Base-by-base conservation (phyloP, 2,797 vertebrate genomes). In the Hoplostethus atlanticus region DNA sequence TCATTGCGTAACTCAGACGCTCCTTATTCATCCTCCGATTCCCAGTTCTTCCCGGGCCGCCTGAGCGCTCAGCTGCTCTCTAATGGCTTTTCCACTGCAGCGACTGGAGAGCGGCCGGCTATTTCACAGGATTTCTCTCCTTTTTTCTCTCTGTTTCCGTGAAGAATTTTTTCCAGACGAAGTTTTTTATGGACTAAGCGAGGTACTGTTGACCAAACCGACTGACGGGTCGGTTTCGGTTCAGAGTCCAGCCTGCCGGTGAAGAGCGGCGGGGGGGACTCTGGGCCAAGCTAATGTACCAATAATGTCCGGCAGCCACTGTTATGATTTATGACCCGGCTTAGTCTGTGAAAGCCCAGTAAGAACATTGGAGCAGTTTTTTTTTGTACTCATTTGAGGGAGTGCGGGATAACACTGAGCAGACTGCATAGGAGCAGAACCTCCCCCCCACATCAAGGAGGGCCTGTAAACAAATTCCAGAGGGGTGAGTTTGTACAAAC, bases 91-190 rank as follows among this genome's bases (percentile, higher is more conserved):
- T 93, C 89, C 92, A 91, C 82, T n/a, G 71, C 69, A 68, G 44
- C 73, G 69, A 84, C 63, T 84, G 87, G 81, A 90, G 67, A 76
- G 73, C 2, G 50, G 68, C 77, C 60, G 52, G 86, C 73, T 71
- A 71, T 68, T 90, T 85, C 87, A 76, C 57, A 61, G 80, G 79
- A 87, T 86, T 83, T 76, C 71, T 60, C 55, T 66, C 53, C 58
- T 51, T 72, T 80, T 83, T 83, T 64, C 79, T 76, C 71, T 73
- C 38, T 65, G 21, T 84, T 84, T 74, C 85, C 57, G 61, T 90
- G 82, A 89, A 86, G 77, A 83, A 75, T 87, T 87, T 91, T 94
- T 94, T 93, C 91, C 91, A 93, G 81, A 87, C 89, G 55, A 87
- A 92, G 34, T 60, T 77, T 87, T 88, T 90, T 86, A 89, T 90